phyloP scores from a whole-genome alignment of 2,888 invertebrate species.

The Mechanitis mazaeus region DNA sequence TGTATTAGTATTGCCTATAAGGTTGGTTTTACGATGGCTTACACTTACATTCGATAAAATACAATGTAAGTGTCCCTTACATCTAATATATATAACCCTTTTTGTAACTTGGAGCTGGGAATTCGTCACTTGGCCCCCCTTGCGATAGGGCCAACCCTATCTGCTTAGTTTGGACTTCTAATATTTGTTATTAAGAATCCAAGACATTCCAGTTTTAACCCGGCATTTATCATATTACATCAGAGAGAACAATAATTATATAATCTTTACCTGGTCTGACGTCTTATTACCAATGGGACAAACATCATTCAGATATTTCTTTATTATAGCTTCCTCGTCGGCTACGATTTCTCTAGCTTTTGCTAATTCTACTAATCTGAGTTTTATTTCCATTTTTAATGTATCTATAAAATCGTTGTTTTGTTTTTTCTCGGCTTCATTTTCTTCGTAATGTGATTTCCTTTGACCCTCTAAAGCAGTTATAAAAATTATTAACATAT shows the following conservation, averaged over 20 bases:
- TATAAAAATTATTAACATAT: too few relatives aligned
- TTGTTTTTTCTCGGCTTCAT: constrained; percentile 83
- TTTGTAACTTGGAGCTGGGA: too few relatives aligned
- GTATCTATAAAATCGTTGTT: constrained; percentile 82
- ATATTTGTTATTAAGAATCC: too few relatives aligned
- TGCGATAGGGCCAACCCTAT: too few relatives aligned
- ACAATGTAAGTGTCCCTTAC: too few relatives aligned
- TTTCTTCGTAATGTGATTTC: constrained; percentile 88
- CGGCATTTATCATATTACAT: neutral
- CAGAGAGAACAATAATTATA: neutral
- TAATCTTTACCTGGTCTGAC: constrained; percentile 57
- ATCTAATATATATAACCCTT: too few relatives aligned
- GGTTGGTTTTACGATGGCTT: too few relatives aligned
- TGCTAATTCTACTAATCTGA: constrained; percentile 77
- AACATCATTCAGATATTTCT: constrained; percentile 65
- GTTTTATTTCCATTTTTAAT: constrained; percentile 84
- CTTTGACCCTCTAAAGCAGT: constrained; percentile 84
- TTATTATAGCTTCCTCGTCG: constrained; percentile 64
- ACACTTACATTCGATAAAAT: too few relatives aligned
- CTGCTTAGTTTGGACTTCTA: too few relatives aligned
- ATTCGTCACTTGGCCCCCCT: too few relatives aligned
- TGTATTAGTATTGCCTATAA: too few relatives aligned
- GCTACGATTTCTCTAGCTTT: constrained; percentile 72
- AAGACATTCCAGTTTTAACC: neutral
- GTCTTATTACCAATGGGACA: constrained; percentile 62